A percentile compares a stretch with the other conserved stretches of the same genome.
phyloP scores from a whole-genome alignment of 1,140 invertebrate species.

The Alviniconcha marisindica region DNA sequence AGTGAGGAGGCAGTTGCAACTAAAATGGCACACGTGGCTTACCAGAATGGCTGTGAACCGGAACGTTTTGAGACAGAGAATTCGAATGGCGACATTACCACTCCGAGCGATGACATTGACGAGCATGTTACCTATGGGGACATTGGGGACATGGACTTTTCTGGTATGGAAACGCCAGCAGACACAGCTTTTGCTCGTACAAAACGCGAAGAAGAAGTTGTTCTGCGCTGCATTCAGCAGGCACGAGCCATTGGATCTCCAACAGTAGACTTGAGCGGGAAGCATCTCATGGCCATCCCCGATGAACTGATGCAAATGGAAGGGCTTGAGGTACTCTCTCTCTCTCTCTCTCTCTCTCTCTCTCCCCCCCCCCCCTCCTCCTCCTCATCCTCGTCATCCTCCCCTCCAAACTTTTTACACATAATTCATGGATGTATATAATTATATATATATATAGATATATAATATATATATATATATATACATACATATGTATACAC shows the following conservation, averaged over 20 bases:
- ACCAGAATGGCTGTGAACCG: neutral
- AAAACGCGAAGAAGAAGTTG: constrained; percentile 57
- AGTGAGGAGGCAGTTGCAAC: too few relatives aligned
- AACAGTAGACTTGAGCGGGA: constrained; percentile 67
- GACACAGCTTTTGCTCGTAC: constrained; percentile 63
- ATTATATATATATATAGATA: too few relatives aligned
- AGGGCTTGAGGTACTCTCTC: constrained; percentile 70
- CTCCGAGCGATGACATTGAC: constrained; percentile 49
- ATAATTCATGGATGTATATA: too few relatives aligned
- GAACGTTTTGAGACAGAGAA: neutral
- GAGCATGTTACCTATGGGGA: constrained; percentile 55
- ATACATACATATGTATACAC: too few relatives aligned
- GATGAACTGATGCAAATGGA: constrained; percentile 68
- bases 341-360: too few relatives aligned
- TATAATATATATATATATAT: too few relatives aligned
- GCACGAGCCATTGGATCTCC: constrained; percentile 57
- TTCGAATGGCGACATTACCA: neutral
- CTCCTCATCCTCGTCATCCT: too few relatives aligned
- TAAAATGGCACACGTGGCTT: neutral
- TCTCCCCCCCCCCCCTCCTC: too few relatives aligned
- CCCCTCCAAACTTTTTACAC: too few relatives aligned
- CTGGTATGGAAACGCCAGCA: constrained; percentile 56
- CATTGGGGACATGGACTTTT: constrained; percentile 42
- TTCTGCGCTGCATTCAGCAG: constrained; percentile 63
- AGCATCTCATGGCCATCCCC: constrained; percentile 64